Percentiles rank a stretch among this genome's conserved stretches.
phyloP scores from a whole-genome alignment of 2,888 invertebrate species.

The Oxystoma pomonae region DNA sequence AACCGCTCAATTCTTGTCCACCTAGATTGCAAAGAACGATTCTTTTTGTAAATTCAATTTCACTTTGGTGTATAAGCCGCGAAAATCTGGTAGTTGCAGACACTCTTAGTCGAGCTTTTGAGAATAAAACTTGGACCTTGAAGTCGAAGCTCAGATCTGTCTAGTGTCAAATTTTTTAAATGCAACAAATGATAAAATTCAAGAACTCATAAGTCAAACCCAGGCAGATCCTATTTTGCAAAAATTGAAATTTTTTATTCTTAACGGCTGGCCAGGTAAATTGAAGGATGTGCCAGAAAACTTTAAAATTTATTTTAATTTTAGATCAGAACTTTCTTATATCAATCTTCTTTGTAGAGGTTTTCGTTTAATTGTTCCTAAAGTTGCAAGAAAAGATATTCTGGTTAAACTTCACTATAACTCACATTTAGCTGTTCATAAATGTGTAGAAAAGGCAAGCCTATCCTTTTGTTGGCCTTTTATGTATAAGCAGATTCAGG shows the following conservation, averaged over 20 bases:
- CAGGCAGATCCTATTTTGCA: not conserved
- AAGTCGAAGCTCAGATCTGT: not conserved
- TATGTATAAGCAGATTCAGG: slow-evolving; percentile 6
- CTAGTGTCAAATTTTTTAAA: not conserved
- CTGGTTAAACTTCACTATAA: slow-evolving; percentile 1
- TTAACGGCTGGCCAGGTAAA: not conserved
- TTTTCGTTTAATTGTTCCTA: not conserved
- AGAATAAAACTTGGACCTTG: not conserved
- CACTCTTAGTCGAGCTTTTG: not conserved
- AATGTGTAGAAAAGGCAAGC: slow-evolving; percentile 7
- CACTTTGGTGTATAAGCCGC: too few relatives aligned
- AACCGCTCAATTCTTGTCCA: not conserved
- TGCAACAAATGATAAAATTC: not conserved
- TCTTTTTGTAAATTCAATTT: too few relatives aligned
- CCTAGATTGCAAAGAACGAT: too few relatives aligned
- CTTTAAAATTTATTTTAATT: not conserved
- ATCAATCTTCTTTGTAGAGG: not conserved
- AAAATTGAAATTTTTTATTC: not conserved
- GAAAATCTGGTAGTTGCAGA: too few relatives aligned
- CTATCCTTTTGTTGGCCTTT: slow-evolving; percentile 9
- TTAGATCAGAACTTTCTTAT: not conserved
- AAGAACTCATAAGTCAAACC: not conserved
- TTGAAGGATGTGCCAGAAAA: not conserved
- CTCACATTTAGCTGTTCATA: not conserved
- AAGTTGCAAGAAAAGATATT: not conserved